Evolutionary conservation across 2,113 vertebrate species (phyloP), one percentile per base, ranked within the genome.

Genomic region (Pandion haliaetus): DNA sequence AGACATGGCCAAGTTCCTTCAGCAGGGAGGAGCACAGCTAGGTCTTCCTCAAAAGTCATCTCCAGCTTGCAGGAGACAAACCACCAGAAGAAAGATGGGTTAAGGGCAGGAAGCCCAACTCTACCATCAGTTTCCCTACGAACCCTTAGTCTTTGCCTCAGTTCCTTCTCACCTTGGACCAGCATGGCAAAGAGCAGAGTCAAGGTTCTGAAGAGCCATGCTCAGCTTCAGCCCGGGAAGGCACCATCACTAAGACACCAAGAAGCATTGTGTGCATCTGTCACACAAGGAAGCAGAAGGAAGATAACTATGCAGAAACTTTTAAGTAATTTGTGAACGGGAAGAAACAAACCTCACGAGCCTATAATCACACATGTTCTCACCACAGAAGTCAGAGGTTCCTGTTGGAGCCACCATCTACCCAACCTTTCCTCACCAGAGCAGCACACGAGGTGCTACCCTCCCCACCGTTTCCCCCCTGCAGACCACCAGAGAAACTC

Each of bases 381-480:
- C 9, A 3, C 24, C 26, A 61, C 3, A 1, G 19, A 25, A 47
- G 11, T 45, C 25, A 40, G 50, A 1, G 0, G 20, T 55, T 89
- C 66, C 40, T 26, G 3, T 14, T 47, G n/a, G 20, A 69, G 17
- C 13, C 28, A 62, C 32, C 50, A 71, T 62, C 59, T 40, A 38
- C 23, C 52, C 18, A 82, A 65, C 6, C 8, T 23, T 42, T 19
- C 45, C 31, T 54, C 70, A 86, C 14, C 31, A 31, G 42, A 49
- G 62, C 17, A 59, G 17, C 26, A 58, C 17, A 8, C 2, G 28
- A 44, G 26, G 10, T 31, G 52, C 42, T 62, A 57, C 49, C 31
- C 26, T 72, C 31, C 14, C 36, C 52, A 62, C 31, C 1, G 0
- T 25, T 66, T 19, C 23, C 5, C 11, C 20, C 11, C n/a, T 7